A percentile compares a stretch with the other conserved stretches of the same genome.
phyloP scores from a whole-genome alignment of 2,797 vertebrate species.

The Rhinophrynus dorsalis region DNA sequence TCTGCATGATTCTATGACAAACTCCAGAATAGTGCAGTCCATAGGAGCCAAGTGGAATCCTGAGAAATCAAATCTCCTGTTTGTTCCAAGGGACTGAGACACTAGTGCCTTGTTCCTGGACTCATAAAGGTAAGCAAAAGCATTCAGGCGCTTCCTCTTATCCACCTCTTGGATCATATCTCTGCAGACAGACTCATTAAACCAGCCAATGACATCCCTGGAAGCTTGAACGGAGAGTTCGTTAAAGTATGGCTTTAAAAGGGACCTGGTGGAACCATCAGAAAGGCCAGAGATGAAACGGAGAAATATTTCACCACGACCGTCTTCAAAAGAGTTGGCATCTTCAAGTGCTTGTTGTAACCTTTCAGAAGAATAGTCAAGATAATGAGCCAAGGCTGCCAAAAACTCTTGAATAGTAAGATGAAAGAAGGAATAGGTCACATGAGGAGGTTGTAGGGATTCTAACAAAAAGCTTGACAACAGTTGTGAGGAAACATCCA shows the following conservation, averaged over 20 bases:
- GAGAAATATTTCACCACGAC: conserved; percentile 52
- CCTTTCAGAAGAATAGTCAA: conserved; percentile 43
- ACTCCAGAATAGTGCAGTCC: conserved; percentile 29
- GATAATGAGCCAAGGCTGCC: conserved; percentile 61
- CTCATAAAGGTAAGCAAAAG: conserved; percentile 67
- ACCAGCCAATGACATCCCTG: conserved; percentile 58
- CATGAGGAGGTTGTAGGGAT: conserved; percentile 54
- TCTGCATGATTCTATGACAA: conserved; percentile 2
- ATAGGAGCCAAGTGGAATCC: conserved; percentile 9
- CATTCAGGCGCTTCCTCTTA: conserved; percentile 50
- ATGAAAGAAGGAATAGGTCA: conserved; percentile 64
- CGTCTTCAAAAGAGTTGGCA: conserved; percentile 14
- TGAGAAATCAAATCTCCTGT: not conserved
- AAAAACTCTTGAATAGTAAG: conserved; percentile 67
- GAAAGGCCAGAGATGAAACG: conserved; percentile 69
- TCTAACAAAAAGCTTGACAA: conserved; percentile 40
- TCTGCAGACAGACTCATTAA: conserved; percentile 50
- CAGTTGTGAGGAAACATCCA: conserved; percentile 19
- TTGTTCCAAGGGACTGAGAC: conserved; percentile 21
- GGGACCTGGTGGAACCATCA: conserved; percentile 52
- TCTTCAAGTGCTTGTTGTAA: conserved; percentile 49
- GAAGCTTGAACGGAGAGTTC: conserved; percentile 48
- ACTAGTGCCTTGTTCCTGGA: conserved; percentile 62
- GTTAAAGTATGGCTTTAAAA: conserved; percentile 58
- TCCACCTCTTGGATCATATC: conserved; percentile 28